phyloP scores from a whole-genome alignment of 2,113 vertebrate genomes.

The Burhinus bistriatus region DNA sequence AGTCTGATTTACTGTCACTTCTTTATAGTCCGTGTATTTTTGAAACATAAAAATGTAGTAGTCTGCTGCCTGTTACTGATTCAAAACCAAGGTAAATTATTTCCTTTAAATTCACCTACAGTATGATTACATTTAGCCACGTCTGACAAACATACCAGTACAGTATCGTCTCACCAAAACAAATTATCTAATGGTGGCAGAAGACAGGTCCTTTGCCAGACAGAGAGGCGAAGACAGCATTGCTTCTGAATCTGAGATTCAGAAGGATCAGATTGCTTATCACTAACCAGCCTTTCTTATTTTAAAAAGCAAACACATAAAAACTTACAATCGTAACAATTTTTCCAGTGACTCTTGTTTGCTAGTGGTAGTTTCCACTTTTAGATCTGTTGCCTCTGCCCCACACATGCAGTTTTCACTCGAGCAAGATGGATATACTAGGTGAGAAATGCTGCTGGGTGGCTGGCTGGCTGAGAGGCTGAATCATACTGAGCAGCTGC shows the following conservation, averaged over 20 bases:
- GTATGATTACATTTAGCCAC: neutral
- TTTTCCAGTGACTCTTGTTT: neutral
- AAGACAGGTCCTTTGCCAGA: neutral
- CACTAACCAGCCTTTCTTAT: neutral
- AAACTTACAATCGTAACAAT: neutral
- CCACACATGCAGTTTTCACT: neutral
- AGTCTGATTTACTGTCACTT: neutral
- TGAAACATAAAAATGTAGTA: neutral
- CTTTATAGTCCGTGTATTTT: neutral
- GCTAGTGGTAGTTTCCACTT: neutral
- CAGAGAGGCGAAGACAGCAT: neutral
- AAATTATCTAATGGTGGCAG: neutral
- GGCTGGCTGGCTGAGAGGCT: neutral
- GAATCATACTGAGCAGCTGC: neutral
- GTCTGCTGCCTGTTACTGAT: neutral
- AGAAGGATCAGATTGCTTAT: neutral
- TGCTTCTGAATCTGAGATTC: neutral
- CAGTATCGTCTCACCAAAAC: neutral
- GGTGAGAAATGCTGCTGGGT: neutral
- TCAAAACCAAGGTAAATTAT: neutral
- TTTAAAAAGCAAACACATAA: neutral
- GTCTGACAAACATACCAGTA: neutral
- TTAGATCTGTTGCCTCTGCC: neutral
- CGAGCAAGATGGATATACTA: neutral
- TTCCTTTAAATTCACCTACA: neutral